These are phyloP conservation scores for Crepidodera aurea DNA, from an alignment of 2,888 invertebrate species.

Conservation along the genomic window DNA sequence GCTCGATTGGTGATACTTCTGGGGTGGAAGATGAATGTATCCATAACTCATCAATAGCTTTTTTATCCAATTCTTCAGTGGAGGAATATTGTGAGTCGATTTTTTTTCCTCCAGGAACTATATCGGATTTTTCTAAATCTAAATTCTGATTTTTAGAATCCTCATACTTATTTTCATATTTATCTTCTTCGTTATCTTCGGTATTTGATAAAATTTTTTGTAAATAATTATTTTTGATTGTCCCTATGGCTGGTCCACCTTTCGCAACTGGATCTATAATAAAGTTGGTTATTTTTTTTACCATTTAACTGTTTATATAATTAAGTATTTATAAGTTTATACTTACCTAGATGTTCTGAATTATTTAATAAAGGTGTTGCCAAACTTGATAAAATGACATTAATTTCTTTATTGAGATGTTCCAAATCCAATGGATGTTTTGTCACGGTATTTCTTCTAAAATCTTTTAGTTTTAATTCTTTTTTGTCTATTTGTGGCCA, in stretches of 20 bases:
- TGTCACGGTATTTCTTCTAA: background rate
- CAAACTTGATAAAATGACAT: background rate
- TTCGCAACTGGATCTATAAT: background rate
- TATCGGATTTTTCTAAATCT: too few relatives aligned
- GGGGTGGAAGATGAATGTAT: too few relatives aligned
- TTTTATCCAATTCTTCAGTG: background rate
- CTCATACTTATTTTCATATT: too few relatives aligned
- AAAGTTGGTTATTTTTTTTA: too few relatives aligned
- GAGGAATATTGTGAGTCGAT: too few relatives aligned
- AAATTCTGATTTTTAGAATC: too few relatives aligned
- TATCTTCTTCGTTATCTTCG: too few relatives aligned
- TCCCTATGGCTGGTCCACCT: background rate
- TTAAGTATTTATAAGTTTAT: background rate
- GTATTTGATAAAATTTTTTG: too few relatives aligned
- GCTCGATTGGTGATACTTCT: too few relatives aligned
- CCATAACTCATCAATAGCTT: background rate
- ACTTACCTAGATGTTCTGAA: background rate
- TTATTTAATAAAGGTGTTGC: background rate
- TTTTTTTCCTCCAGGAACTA: too few relatives aligned
- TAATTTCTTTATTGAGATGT: background rate
- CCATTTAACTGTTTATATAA: too few relatives aligned
- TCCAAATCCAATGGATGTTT: background rate
- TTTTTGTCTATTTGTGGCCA: constrained; percentile 7
- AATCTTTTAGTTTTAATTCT: constrained; percentile 5
- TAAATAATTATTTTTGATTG: background rate